Percentiles rank a stretch among this genome's conserved stretches.
These are phyloP conservation scores for Ophraella communa DNA, from an alignment of 2,888 invertebrate genomes.

Conservation along the genomic window DNA sequence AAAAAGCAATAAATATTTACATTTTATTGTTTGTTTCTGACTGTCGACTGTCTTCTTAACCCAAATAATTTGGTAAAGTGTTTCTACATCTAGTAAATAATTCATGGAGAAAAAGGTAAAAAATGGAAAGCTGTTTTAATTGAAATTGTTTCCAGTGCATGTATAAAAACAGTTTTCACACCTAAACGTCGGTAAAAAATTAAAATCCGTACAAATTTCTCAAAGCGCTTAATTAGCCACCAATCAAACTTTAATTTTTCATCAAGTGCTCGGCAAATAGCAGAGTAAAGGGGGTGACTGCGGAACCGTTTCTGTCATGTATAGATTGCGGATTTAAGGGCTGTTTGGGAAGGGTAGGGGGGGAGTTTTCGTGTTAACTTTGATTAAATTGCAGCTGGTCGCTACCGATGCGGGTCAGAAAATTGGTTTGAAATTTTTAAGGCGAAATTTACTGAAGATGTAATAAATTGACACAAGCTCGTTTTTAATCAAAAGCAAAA, in stretches of 20 bases:
- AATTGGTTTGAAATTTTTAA: constrained; percentile 28
- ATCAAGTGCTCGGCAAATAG: constrained; percentile 39
- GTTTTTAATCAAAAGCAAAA: background rate
- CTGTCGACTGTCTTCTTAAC: too few species aligned
- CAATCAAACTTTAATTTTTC: constrained; percentile 47
- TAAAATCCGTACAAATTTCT: constrained; percentile 43
- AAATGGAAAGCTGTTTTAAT: too few species aligned
- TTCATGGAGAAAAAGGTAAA: too few species aligned
- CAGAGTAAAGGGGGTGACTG: constrained; percentile 22
- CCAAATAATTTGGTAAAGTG: too few species aligned
- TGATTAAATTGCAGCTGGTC: constrained; percentile 28
- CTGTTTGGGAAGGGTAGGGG: too few species aligned
- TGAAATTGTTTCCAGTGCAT: background rate
- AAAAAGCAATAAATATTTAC: too few species aligned
- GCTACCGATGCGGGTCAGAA: constrained; percentile 27
- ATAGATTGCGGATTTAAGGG: constrained; percentile 25
- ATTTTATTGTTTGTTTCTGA: too few species aligned
- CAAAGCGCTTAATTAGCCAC: constrained; percentile 46
- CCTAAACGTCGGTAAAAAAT: constrained; percentile 34
- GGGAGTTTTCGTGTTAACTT: constrained; percentile 27
- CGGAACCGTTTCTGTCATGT: constrained; percentile 15
- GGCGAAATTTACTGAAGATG: constrained; percentile 9
- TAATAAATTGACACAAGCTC: background rate
- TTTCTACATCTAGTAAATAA: too few species aligned
- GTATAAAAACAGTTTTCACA: too few species aligned